phyloP scores from a whole-genome alignment of 2,797 vertebrate species.

The Malacoraja senta region DNA sequence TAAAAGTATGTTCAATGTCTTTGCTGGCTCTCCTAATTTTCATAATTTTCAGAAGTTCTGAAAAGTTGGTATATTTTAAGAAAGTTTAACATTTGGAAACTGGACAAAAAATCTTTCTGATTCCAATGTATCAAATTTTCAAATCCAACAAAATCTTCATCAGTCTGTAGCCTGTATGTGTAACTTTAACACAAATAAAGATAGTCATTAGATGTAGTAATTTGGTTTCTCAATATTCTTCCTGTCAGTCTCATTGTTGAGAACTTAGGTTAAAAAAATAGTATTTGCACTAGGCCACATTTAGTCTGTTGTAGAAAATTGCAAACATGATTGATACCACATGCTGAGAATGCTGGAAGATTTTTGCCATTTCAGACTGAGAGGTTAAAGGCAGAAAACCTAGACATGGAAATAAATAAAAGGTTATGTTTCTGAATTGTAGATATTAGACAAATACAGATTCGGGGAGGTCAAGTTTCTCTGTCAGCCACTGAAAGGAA shows the following conservation, averaged over 20 bases:
- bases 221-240: constrained; percentile 12
- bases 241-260: constrained; percentile 16
- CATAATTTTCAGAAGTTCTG: not conserved
- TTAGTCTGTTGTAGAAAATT: constrained; percentile 33
- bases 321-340: constrained; percentile 35
- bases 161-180: not conserved
- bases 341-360: constrained; percentile 19
- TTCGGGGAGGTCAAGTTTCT: constrained; percentile 34
- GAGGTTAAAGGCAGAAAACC: constrained; percentile 23
- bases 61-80: not conserved
- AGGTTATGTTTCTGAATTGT: constrained; percentile 37
- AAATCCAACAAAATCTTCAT: constrained; percentile 1
- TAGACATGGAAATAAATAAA: constrained; percentile 36
- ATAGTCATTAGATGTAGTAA: not conserved
- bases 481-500: constrained; percentile 19
- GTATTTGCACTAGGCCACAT: constrained; percentile 26
- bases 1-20: not conserved
- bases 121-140: not conserved
- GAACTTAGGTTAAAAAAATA: not conserved
- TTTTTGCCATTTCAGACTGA: constrained; percentile 24
- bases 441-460: constrained; percentile 37
- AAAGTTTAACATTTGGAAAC: constrained; percentile 8
- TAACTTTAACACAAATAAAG: constrained; percentile 29
- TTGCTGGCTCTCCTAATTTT: not conserved
- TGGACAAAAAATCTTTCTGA: not conserved